Conservation (phyloP, 2,888 invertebrate genomes). For the Dioctria linearis region DNA sequence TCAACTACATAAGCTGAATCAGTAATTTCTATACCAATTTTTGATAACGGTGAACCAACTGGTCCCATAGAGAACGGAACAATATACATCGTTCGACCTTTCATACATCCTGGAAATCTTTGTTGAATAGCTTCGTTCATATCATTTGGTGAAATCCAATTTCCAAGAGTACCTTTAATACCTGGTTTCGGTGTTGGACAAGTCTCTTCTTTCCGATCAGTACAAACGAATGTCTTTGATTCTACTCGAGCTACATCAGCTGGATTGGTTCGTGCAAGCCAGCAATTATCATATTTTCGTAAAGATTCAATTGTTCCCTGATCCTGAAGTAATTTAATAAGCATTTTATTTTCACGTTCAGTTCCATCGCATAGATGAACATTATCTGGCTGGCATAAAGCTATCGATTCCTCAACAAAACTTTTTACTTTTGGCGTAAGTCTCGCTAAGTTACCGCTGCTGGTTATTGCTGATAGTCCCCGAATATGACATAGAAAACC, state of each 20-base stretch:
- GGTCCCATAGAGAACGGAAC: conserved; percentile 99
- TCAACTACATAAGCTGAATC: conserved; percentile 98
- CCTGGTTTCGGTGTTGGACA: conserved; percentile 85
- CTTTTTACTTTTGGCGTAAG: conserved; percentile 72
- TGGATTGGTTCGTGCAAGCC: conserved; percentile 95
- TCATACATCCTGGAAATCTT: conserved; percentile 92
- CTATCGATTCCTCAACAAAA: conserved; percentile 84
- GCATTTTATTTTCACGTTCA: conserved; percentile 81
- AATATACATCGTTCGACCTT: conserved; percentile 96
- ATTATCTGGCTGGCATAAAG: conserved; percentile 87
- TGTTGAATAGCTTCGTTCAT: conserved; percentile 85
- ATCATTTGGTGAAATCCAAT: conserved; percentile 90
- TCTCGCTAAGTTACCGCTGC: conserved; percentile 68
- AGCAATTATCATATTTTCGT: conserved; percentile 94
- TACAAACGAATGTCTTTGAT: conserved; percentile 94
- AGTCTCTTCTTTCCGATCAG: conserved; percentile 84
- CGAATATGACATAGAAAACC: conserved; percentile 63
- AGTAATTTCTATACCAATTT: conserved; percentile 97
- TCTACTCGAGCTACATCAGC: conserved; percentile 98
- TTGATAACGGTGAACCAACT: conserved; percentile 92
- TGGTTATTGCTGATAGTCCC: conserved; percentile 66
- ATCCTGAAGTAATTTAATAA: conserved; percentile 83
- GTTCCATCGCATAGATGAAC: conserved; percentile 95
- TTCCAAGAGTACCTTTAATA: conserved; percentile 88
- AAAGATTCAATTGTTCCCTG: conserved; percentile 85